A percentile compares a stretch with the other conserved stretches of the same genome.
phyloP scores from a whole-genome alignment of 2,797 vertebrate species.

The Acanthurus leucopareius region DNA sequence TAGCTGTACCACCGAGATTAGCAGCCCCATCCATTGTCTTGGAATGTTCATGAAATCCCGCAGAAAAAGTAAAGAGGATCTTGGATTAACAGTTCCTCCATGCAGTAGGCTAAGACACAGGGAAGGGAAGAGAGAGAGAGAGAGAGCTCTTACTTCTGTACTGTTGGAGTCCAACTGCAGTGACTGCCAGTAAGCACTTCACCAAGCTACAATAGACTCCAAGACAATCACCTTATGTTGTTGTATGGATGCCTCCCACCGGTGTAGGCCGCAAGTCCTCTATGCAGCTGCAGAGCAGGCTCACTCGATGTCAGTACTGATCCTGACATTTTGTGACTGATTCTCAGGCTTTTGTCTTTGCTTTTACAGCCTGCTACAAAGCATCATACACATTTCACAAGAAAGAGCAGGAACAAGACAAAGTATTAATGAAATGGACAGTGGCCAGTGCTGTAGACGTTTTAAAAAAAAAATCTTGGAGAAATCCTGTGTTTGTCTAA shows the following conservation, averaged over 20 bases:
- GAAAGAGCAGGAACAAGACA: slow-evolving; percentile 59
- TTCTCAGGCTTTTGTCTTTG: slow-evolving; percentile 67
- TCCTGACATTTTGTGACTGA: slow-evolving; percentile 69
- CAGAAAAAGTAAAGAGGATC: slow-evolving; percentile 88
- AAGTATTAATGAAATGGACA: slow-evolving; percentile 79
- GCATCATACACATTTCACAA: slow-evolving; percentile 53
- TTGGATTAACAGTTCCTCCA: slow-evolving; percentile 85
- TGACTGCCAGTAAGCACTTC: slow-evolving; percentile 75
- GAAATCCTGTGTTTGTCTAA: slow-evolving; percentile 61
- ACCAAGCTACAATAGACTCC: slow-evolving; percentile 75
- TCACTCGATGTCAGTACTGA: slow-evolving; percentile 58
- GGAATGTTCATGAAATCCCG: slow-evolving; percentile 89
- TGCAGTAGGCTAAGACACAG: slow-evolving; percentile 75
- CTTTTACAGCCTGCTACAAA: slow-evolving; percentile 64
- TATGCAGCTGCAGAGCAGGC: slow-evolving; percentile 52
- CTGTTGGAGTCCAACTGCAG: slow-evolving; percentile 66
- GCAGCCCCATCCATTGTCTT: slow-evolving; percentile 85
- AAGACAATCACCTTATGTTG: slow-evolving; percentile 81
- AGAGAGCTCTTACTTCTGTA: slow-evolving; percentile 57
- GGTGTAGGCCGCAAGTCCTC: slow-evolving; percentile 69
- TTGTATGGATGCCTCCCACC: slow-evolving; percentile 82
- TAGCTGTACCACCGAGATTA: slow-evolving; percentile 90
- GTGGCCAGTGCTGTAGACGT: slow-evolving; percentile 69
- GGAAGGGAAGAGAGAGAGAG: slow-evolving; percentile 41
- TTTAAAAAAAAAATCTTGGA: slow-evolving; percentile 51